Evolutionary conservation across 1,140 invertebrate genomes (phyloP).

Genomic region (Pentalonia nigronervosa): DNA sequence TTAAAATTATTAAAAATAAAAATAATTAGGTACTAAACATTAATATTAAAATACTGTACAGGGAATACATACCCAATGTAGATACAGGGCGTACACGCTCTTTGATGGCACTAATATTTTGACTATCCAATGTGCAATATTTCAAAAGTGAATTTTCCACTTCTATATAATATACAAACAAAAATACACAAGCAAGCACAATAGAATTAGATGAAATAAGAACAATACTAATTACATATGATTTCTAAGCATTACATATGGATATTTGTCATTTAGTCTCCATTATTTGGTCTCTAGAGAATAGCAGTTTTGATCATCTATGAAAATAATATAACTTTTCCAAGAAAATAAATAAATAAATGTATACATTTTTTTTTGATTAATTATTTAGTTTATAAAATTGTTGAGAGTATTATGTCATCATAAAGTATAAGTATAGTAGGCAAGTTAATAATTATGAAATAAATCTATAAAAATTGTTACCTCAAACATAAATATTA

Average conservation of each 20-base stretch:
- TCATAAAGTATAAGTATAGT: too few relatives aligned
- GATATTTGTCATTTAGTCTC: neutral
- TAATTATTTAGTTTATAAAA: neutral
- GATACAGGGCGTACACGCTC: slow-evolving; percentile 56
- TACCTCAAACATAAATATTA: neutral
- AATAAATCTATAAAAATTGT: neutral
- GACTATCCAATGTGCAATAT: slow-evolving; percentile 51
- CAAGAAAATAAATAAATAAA: neutral
- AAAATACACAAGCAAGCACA: slow-evolving; percentile 45
- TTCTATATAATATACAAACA: slow-evolving; percentile 55
- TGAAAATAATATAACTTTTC: neutral
- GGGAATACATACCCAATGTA: slow-evolving; percentile 58
- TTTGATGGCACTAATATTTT: slow-evolving; percentile 31
- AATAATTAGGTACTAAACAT: neutral
- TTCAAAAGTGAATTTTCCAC: slow-evolving; percentile 51
- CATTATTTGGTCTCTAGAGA: neutral
- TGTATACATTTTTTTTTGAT: too few relatives aligned
- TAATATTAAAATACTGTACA: neutral
- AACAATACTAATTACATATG: neutral
- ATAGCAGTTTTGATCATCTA: neutral
- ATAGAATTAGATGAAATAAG: slow-evolving; percentile 35
- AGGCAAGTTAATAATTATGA: too few relatives aligned
- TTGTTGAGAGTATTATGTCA: neutral
- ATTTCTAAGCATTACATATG: neutral
- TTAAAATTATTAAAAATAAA: neutral